Evolutionary conservation across 2,888 invertebrate genomes (phyloP).

Genomic region (Plebejus argus): DNA sequence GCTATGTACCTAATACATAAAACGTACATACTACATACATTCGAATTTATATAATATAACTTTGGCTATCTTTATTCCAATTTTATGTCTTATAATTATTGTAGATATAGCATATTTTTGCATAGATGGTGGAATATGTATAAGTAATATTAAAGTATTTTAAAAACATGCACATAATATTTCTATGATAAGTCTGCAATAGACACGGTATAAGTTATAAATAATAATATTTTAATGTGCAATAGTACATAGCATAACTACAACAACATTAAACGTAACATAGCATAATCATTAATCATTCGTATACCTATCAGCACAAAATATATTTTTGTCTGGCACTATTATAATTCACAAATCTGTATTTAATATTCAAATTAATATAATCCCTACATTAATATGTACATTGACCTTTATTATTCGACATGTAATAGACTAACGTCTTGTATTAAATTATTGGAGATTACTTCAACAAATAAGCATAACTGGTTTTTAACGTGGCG

Average conservation of each 20-base stretch:
- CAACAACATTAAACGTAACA: neutral
- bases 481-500: neutral
- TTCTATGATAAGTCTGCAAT: too few relatives aligned
- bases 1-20: too few relatives aligned
- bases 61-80: neutral
- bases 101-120: neutral
- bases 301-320: neutral
- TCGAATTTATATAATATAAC: neutral
- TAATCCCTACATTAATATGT: slow-evolving; percentile 6
- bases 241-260: neutral
- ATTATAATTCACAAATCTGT: neutral
- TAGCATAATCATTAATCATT: neutral
- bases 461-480: neutral
- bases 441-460: neutral
- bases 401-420: slow-evolving; percentile 5
- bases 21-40: too few relatives aligned
- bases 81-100: neutral
- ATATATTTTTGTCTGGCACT: neutral
- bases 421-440: neutral
- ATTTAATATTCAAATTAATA: neutral
- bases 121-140: neutral
- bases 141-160: too few relatives aligned
- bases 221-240: too few relatives aligned
- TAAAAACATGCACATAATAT: too few relatives aligned
- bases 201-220: too few relatives aligned